A percentile compares a stretch with the other conserved stretches of the same genome.
Conservation (phyloP, 2,888 invertebrate species). For the Danaus chrysippus region DNA sequence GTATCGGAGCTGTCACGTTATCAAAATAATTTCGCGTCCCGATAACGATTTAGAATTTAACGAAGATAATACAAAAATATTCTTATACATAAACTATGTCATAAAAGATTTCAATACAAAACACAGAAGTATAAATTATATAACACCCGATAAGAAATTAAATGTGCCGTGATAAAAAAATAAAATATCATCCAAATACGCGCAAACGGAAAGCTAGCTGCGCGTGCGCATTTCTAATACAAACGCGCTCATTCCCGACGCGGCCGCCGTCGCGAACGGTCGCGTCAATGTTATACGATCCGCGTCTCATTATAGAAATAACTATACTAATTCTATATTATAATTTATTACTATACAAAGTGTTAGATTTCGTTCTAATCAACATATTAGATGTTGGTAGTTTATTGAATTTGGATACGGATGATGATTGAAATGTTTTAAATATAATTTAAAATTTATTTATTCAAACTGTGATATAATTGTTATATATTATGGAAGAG, state of each 20-base stretch:
- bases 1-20: too few relatives aligned
- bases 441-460: slow-evolving; percentile 46
- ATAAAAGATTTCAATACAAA: too few relatives aligned
- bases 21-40: too few relatives aligned
- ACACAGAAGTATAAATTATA: too few relatives aligned
- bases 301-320: slow-evolving; percentile 55
- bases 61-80: too few relatives aligned
- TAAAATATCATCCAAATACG: background rate
- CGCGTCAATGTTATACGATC: slow-evolving; percentile 49
- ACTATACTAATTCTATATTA: slow-evolving; percentile 61
- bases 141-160: background rate
- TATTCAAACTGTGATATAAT: slow-evolving; percentile 70
- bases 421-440: slow-evolving; percentile 50
- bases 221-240: slow-evolving; percentile 25
- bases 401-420: slow-evolving; percentile 50
- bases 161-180: background rate
- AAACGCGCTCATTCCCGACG: slow-evolving; percentile 42
- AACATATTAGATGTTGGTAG: slow-evolving; percentile 41
- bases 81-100: too few relatives aligned
- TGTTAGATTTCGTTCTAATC: slow-evolving; percentile 51
- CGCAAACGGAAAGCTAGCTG: slow-evolving; percentile 20
- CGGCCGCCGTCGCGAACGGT: slow-evolving; percentile 44
- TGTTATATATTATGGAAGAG: slow-evolving; percentile 47
- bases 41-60: too few relatives aligned
- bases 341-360: slow-evolving; percentile 59